Evolutionary conservation across 2,113 vertebrate species (phyloP).

Genomic region (Himantopus leucocephalus): DNA sequence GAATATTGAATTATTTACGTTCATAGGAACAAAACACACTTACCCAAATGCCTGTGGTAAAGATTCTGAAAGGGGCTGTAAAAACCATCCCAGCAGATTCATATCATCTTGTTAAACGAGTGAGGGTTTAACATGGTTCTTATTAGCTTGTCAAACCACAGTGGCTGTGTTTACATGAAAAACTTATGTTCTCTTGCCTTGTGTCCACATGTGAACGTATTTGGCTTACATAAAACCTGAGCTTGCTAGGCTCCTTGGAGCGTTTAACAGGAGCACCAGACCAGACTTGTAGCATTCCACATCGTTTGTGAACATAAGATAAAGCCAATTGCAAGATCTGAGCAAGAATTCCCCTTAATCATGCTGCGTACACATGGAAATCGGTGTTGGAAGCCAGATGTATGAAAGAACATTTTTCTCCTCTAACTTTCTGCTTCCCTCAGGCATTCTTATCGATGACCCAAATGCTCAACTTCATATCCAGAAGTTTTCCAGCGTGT

Average conservation of each 20-base stretch:
- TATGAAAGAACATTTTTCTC: constrained; percentile 22
- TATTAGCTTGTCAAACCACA: constrained; percentile 46
- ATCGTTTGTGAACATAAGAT: constrained; percentile 47
- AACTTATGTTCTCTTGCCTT: constrained; percentile 26
- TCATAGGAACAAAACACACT: background rate
- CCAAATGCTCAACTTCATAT: constrained; percentile 29
- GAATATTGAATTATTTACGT: background rate
- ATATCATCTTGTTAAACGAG: background rate
- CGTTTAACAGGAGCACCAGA: constrained; percentile 37
- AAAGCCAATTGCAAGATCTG: constrained; percentile 49
- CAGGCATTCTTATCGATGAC: background rate
- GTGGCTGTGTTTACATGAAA: constrained; percentile 54
- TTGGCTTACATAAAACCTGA: constrained; percentile 39
- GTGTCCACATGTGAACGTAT: constrained; percentile 7
- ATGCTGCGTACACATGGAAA: constrained; percentile 5
- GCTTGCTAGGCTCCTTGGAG: background rate
- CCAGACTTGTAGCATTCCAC: constrained; percentile 64
- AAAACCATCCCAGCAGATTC: constrained; percentile 18
- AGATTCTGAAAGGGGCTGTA: background rate
- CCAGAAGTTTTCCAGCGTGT: constrained; percentile 28
- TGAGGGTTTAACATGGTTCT: constrained; percentile 36
- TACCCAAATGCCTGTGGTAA: background rate
- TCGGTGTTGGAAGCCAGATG: constrained; percentile 35
- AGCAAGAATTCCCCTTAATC: constrained; percentile 60
- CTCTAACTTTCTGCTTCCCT: constrained; percentile 31